Conservation (phyloP, 2,113 vertebrate species). For the Scomber colias region DNA sequence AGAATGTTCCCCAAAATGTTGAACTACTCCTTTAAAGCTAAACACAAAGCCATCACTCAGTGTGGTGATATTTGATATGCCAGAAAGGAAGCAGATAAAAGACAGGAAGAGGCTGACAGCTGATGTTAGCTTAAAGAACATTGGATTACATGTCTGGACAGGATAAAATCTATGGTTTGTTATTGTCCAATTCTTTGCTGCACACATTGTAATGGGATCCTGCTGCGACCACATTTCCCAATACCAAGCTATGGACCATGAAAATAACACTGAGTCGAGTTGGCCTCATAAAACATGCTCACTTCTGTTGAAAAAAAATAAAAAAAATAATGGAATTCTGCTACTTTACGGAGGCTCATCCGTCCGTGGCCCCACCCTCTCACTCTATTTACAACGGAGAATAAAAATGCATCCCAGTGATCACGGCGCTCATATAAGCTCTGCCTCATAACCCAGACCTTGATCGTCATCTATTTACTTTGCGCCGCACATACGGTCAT, state of each 20-base stretch:
- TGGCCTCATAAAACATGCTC: conserved; percentile 54
- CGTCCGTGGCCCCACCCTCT: conserved; percentile 22
- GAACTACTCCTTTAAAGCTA: not conserved
- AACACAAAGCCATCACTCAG: not conserved
- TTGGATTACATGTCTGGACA: not conserved
- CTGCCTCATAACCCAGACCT: conserved; percentile 51
- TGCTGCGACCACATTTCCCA: conserved; percentile 13
- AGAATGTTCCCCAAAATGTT: no score
- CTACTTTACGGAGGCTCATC: conserved; percentile 51
- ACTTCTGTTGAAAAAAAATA: conserved; percentile 45
- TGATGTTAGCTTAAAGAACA: conserved; percentile 3
- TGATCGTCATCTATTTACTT: conserved; percentile 38
- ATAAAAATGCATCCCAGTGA: conserved; percentile 58
- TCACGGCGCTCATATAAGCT: conserved; percentile 57
- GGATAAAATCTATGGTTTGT: conserved; percentile 21
- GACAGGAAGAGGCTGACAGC: not conserved
- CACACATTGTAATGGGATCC: conserved; percentile 18
- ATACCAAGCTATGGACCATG: conserved; percentile 31
- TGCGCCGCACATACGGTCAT: conserved; percentile 4
- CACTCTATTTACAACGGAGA: conserved; percentile 52
- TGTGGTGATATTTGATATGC: not conserved
- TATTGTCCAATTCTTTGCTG: conserved; percentile 15
- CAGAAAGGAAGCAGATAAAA: not conserved
- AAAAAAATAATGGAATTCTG: conserved; percentile 25
- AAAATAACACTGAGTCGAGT: conserved; percentile 35